Evolutionary conservation across 2,888 invertebrate genomes (phyloP), one percentile per base, ranked within the genome.

Genomic region (Nomada flava): DNA sequence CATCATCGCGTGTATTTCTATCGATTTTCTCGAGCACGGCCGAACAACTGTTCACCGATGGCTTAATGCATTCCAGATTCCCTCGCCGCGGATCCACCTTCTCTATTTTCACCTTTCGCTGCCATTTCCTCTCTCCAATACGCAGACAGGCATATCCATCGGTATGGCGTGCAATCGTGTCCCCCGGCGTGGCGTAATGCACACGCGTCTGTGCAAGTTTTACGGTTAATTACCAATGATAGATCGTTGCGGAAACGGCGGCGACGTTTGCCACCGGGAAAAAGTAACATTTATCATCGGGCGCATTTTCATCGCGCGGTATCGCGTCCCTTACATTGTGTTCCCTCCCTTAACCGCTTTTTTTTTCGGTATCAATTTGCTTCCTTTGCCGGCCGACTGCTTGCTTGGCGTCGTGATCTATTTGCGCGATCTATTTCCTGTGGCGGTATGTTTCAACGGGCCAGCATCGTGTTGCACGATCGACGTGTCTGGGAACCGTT

Each of bases 221-320:
- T 59, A 82, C 82, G 84, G 84, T 82, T 88, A 88, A 88, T 88
- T 88, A 86, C 69, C 84, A 75, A 83, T 86, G 88, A 88, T 86
- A 70, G 83, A 88, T 88, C 78, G 83, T 26, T 26, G 20, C 62
- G 71, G 68, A 63, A 80, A 77, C 82, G 79, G 60, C 80, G 79
- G 69, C 79, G 75, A 77, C 63, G 69, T 76, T 59, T 76, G 52
- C 62, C 55, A 60, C n/a, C 52, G 53, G n/a, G 62, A 79, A 84
- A 84, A 84, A 73, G 68, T 63, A 72, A 73, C 85, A 87, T 86
- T 86, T 85, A 85, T 86, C 88, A 85, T 80, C 47, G 47, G 47
- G 74, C 47, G 55, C 63, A 72, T 82, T 88, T 85, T 85, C 82
- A 85, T 85, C 82, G 70, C 44, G 65, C 59, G 50, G 71, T 65